These are phyloP conservation scores for Vombatus ursinus DNA, from an alignment of 2,113 vertebrate species.

Conservation along the genomic window DNA sequence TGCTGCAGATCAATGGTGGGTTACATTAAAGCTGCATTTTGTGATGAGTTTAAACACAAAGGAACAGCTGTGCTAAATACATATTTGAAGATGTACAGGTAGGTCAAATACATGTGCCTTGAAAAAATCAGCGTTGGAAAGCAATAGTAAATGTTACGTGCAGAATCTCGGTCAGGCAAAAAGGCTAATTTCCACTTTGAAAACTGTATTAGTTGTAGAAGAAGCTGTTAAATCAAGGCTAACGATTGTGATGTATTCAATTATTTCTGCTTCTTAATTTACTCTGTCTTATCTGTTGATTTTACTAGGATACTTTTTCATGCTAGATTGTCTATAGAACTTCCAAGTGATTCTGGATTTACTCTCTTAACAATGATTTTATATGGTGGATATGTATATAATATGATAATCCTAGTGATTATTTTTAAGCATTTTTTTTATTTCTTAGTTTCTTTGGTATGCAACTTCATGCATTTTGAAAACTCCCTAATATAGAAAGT, in stretches of 20 bases:
- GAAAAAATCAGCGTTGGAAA: constrained; percentile 66
- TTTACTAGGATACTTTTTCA: constrained; percentile 67
- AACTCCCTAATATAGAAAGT: not conserved
- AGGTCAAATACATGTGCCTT: constrained; percentile 81
- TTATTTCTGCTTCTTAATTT: constrained; percentile 74
- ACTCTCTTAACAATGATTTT: not conserved
- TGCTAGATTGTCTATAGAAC: constrained; percentile 27
- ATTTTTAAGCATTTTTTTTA: not conserved
- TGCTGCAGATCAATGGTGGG: constrained; percentile 88
- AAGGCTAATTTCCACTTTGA: constrained; percentile 73
- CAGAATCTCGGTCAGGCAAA: constrained; percentile 73
- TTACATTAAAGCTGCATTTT: constrained; percentile 86
- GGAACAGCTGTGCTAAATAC: constrained; percentile 87
- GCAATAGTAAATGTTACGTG: constrained; percentile 71
- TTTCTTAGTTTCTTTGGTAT: not conserved
- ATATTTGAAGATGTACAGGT: constrained; percentile 87
- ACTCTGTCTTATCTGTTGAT: constrained; percentile 62
- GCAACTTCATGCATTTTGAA: not conserved
- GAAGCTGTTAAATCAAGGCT: constrained; percentile 65
- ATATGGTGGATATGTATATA: not conserved
- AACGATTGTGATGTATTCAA: constrained; percentile 52
- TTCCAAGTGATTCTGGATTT: constrained; percentile 2
- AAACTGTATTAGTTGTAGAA: constrained; percentile 58
- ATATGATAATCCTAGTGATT: not conserved
- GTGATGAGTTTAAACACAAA: constrained; percentile 85